Base-by-base conservation (phyloP, 2,113 vertebrate genomes). In the Condylura cristata region DNA sequence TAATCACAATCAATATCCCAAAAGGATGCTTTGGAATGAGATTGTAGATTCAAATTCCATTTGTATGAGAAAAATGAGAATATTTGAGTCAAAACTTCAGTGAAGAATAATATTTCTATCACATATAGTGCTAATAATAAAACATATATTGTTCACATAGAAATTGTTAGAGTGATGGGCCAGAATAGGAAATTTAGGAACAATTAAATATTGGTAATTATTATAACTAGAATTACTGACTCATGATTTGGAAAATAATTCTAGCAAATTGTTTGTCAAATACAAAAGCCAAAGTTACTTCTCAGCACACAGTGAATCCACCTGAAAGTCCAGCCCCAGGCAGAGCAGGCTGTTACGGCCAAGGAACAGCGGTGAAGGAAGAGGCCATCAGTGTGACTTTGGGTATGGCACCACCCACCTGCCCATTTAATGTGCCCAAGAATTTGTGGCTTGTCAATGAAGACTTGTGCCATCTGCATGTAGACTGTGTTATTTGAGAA, bases 41-140 rank as follows among this genome's bases (percentile, higher is more conserved):
- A 86, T 34, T 93, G 30, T 39, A 76, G 72, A 34, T 66, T 95
- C 75, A 93, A 85, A 76, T 78, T 82, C 41, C 41, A 48, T 26
- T 7, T 46, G 41, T 48, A 46, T 30, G 46, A 60, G 32, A 71
- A 51, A 63, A n/a, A 26, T 9, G 26, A 60, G 51, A 84, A 68
- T n/a, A 79, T 41, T 53, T 12, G 63, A 58, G 28, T n/a, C 10
- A 13, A 65, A 39, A 20, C 75, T 66, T 20, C 63, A 86, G 28
- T 30, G 41, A 68, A 75, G 37, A 75, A 70, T 51, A 61, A 28
- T 34, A 39, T 70, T 90, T 61, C 39, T 39, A 20, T 41, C 68
- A 53, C 30, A 10, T 78, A 12, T 56, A 37, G 56, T 93, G 61
- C 18, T 34, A 17, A n/a, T 37, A 44, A 88, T 12, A 74, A 92